Conservation (phyloP, 2,797 vertebrate genomes). For the Chaetodon trifasciatus region DNA sequence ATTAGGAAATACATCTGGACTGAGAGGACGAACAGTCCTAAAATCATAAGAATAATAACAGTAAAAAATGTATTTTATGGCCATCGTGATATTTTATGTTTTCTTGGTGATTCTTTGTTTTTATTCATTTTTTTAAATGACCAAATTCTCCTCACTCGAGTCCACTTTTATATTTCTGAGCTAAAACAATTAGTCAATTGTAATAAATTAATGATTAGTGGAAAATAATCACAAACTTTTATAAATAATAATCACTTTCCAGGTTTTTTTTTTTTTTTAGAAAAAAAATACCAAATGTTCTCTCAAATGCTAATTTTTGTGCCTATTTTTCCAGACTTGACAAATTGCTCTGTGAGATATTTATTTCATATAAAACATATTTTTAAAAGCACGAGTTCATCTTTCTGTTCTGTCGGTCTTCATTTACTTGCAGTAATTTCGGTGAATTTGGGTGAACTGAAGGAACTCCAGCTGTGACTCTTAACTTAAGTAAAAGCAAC, state of each 20-base stretch:
- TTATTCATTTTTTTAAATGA: background rate
- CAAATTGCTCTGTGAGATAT: too few species aligned
- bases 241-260: too few species aligned
- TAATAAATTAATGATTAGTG: too few species aligned
- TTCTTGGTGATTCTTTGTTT: background rate
- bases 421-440: constrained; percentile 2
- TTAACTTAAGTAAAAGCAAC: constrained; percentile 37
- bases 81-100: background rate
- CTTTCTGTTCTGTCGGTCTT: background rate
- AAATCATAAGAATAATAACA: background rate
- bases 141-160: too few species aligned
- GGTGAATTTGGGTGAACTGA: background rate
- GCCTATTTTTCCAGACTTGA: background rate
- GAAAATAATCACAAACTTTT: too few species aligned
- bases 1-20: background rate
- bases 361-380: background rate
- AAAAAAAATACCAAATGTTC: too few species aligned
- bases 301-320: background rate
- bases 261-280: too few species aligned
- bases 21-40: background rate
- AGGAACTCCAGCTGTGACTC: background rate
- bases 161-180: accelerated
- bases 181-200: background rate
- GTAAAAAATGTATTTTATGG: background rate
- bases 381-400: too few species aligned